Base-by-base conservation (phyloP, 1,140 invertebrate genomes). In the Harpegnathos saltator region DNA sequence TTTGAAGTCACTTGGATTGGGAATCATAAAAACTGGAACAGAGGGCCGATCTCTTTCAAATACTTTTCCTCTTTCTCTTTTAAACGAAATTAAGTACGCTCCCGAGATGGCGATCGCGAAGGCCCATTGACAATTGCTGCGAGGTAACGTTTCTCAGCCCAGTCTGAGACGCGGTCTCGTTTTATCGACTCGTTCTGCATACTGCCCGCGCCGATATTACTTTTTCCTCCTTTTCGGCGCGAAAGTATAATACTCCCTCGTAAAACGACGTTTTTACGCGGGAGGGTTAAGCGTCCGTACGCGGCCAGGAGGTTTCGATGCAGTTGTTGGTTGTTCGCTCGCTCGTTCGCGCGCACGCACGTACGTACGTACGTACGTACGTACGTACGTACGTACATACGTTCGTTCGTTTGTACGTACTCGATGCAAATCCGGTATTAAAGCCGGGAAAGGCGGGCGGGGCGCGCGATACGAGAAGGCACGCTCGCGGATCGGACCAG, bases 401-500 rank as follows among this genome's bases (percentile, higher is more conserved):
- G n/a, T n/a, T n/a, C n/a, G n/a, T n/a, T n/a, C n/a, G n/a, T n/a
- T n/a, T n/a, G 15, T 1, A 17, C 11, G 24, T 11, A 58, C 24
- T 33, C 26, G 44, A 77, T 63, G 62, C 44, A 74, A 59, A 88
- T 88, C 80, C 84, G 83, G 69, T 71, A 81, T 63, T 59, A 59
- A 75, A 56, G 44, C 22, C 22, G 78, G 66, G 86, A 85, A 81
- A 77, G 80, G 65, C 26, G 75, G 48, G 44, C 29, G 52, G 38
- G 63, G 50, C 61, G 50, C 61, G 78, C 82, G 63, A 58, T 84
- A 84, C 22, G 58, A 81, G 62, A 58, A 63, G 58, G 52, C 68
- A 71, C 38, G 56, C 54, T 77, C 71, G 63, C 52, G 33, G 84
- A 85, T 82, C 84, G 90, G 89, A 91, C 89, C 92, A 92, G 90